These are phyloP conservation scores for Tricholauxania praeusta DNA, from an alignment of 2,888 invertebrate genomes.

Conservation along the genomic window DNA sequence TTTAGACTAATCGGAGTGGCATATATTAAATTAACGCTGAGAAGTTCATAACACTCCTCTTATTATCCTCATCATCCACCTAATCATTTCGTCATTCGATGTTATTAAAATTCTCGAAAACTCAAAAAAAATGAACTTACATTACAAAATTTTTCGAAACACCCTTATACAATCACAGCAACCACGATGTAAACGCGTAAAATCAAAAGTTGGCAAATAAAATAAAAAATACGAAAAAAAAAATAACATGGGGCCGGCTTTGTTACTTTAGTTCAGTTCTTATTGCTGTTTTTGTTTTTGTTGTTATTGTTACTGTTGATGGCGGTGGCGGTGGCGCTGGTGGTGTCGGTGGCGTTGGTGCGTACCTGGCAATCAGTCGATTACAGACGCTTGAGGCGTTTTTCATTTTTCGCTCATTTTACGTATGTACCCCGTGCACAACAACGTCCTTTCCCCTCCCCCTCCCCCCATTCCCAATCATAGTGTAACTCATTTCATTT, in stretches of 20 bases:
- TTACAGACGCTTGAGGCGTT: conserved; percentile 40
- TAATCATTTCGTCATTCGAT: too few relatives aligned
- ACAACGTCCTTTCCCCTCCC: neutral
- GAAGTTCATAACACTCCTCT: too few relatives aligned
- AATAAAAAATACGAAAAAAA: neutral
- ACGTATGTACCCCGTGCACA: neutral
- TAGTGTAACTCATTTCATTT: conserved; percentile 29
- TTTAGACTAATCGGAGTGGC: too few relatives aligned
- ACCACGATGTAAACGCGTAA: conserved; percentile 2
- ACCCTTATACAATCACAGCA: neutral
- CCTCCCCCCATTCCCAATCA: neutral
- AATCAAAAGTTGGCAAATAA: conserved; percentile 21
- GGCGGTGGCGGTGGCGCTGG: conserved; percentile 11
- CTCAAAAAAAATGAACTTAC: too few relatives aligned
- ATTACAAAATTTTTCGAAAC: too few relatives aligned
- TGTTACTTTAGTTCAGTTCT: too few relatives aligned
- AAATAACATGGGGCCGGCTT: too few relatives aligned
- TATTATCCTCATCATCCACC: too few relatives aligned
- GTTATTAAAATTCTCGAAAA: too few relatives aligned
- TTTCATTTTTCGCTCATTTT: conserved; percentile 36
- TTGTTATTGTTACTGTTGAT: neutral
- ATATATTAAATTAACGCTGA: too few relatives aligned
- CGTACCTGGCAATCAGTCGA: conserved; percentile 39
- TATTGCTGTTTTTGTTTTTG: neutral
- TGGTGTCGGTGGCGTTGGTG: conserved; percentile 34